phyloP scores from a whole-genome alignment of 2,888 invertebrate species.

The Rutpela maculata region DNA sequence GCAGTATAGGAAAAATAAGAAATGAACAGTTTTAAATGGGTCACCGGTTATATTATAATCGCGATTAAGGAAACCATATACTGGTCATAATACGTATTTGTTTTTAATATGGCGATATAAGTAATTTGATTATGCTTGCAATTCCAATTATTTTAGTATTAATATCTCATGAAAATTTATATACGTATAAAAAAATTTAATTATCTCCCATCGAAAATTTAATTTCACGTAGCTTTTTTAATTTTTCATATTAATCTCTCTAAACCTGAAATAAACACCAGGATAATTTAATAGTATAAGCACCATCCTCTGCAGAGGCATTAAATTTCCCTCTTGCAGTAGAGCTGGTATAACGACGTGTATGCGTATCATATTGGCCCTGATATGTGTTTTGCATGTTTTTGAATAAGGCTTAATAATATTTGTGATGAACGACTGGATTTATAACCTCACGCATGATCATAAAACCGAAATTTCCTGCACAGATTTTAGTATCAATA shows the following conservation, averaged over 20 bases:
- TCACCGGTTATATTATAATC: too few species aligned
- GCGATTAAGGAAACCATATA: too few species aligned
- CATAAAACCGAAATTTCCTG: slow-evolving; percentile 27
- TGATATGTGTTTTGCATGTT: slow-evolving; percentile 24
- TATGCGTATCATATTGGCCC: slow-evolving; percentile 16
- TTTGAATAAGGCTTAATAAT: slow-evolving; percentile 10
- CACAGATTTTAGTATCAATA: slow-evolving; percentile 27
- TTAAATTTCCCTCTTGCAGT: slow-evolving; percentile 19
- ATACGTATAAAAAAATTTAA: background rate
- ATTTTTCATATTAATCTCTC: slow-evolving; percentile 25
- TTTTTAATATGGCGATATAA: too few species aligned
- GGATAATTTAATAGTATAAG: slow-evolving; percentile 31
- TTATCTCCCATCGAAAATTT: background rate
- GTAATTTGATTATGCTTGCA: too few species aligned
- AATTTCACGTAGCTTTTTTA: slow-evolving; percentile 6
- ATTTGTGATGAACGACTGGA: slow-evolving; percentile 23
- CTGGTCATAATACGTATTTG: too few species aligned
- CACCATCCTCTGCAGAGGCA: slow-evolving; percentile 17
- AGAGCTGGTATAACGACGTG: slow-evolving; percentile 10
- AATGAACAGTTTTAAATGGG: too few species aligned
- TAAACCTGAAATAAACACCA: slow-evolving; percentile 22
- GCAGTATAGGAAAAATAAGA: too few species aligned
- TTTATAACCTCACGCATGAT: slow-evolving; percentile 15
- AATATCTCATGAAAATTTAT: background rate
- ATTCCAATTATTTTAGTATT: background rate